These are phyloP conservation scores for Osmoderma eremita DNA, from an alignment of 2,888 invertebrate genomes.

Conservation along the genomic window DNA sequence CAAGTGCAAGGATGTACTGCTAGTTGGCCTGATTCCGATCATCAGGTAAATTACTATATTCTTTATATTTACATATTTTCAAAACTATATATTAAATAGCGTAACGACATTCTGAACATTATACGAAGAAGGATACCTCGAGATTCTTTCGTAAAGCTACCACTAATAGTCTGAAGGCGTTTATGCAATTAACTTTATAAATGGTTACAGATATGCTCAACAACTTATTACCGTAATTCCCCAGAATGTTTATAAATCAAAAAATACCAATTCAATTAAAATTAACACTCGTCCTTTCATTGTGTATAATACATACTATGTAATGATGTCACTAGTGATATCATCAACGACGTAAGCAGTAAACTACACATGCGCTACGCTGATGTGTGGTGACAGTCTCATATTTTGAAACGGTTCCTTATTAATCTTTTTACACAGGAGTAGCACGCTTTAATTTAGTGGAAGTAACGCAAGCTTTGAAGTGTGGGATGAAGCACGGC, in stretches of 20 bases:
- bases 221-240: no score
- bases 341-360: not conserved
- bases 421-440: not conserved
- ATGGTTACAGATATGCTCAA: no score
- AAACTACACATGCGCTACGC: not conserved
- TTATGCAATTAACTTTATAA: no score
- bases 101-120: no score
- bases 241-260: no score
- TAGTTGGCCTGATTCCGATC: conserved; percentile 59
- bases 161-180: no score
- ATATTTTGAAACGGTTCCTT: not conserved
- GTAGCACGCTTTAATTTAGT: not conserved
- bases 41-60: conserved; percentile 54
- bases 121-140: no score
- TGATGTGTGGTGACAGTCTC: not conserved
- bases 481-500: no score
- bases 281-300: no score
- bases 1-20: conserved; percentile 55
- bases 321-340: not conserved
- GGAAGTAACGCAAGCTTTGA: not conserved
- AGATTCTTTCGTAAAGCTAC: no score
- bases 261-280: no score
- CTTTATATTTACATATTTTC: not conserved
- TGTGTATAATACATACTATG: not conserved
- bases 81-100: no score